Evolutionary conservation across 2,113 vertebrate species (phyloP).

Genomic region (Psilopsiagon aymara): DNA sequence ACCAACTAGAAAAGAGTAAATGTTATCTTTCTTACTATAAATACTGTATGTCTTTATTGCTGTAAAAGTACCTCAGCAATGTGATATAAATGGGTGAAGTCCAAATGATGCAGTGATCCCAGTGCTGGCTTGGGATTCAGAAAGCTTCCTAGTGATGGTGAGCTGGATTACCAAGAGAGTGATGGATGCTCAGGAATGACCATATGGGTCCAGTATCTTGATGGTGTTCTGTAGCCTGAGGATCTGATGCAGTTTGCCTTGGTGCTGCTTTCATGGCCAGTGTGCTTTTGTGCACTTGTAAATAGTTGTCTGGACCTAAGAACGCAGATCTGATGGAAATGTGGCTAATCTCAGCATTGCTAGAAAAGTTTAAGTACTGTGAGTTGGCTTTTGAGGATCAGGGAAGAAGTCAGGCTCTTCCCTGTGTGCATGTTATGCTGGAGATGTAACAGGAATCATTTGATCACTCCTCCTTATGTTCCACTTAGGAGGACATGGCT

Average conservation of each 20-base stretch:
- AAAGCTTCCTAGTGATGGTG: no score
- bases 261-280: rapidly evolving
- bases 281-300: rapidly evolving
- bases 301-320: neutral
- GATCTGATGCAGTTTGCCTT: neutral
- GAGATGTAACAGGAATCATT: rapidly evolving
- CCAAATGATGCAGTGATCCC: rapidly evolving
- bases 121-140: neutral
- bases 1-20: neutral
- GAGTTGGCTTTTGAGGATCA: neutral
- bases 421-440: rapidly evolving
- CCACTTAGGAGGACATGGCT: conserved; percentile 93
- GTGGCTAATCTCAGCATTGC: rapidly evolving
- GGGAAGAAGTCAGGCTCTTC: rapidly evolving
- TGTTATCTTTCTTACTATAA: rapidly evolving
- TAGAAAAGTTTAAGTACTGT: no score
- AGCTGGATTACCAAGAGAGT: neutral
- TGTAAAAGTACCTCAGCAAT: neutral
- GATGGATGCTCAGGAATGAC: rapidly evolving
- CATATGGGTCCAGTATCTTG: rapidly evolving
- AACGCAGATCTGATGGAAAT: rapidly evolving
- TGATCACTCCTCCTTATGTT: neutral
- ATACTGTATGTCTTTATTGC: rapidly evolving
- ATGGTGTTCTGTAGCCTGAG: no score
- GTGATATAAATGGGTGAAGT: neutral